Base-by-base conservation (phyloP, 2,113 vertebrate genomes). In the Saccopteryx leptura region DNA sequence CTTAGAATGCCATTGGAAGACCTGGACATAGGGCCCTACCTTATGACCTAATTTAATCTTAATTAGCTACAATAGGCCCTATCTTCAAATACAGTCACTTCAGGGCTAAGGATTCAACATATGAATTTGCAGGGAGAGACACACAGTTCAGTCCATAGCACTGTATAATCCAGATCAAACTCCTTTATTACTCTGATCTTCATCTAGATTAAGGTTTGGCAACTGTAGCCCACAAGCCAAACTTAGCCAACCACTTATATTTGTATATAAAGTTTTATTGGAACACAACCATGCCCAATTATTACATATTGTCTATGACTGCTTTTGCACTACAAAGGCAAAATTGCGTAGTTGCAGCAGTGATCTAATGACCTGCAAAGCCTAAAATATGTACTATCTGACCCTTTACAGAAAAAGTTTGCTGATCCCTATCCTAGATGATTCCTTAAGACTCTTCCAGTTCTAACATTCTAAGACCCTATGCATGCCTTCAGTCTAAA, bases 321-420 rank as follows among this genome's bases (percentile, higher is more conserved):
- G 28, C 17, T 68, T 71, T 61, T 79, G 61, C 1, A 3, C 76
- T 71, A 28, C 23, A 50, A 9, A 1, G 4, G 13, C 56, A 72
- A 7, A 69, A 7, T 6, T 28, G 28, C 76, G 50, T 9, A 54
- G 28, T 33, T 69, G 33, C 21, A 50, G 28, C 52, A 13, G 21
- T 86, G 52, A 82, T 50, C 26, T 50, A 85, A 54, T 8, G 31
- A 54, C 8, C 39, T 83, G 13, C 21, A 88, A 88, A 78, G 12
- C 11, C 87, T 94, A 65, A 96, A 83, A 69, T 48, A 65, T 63
- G 72, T 76, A 18, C 63, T 65, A 9, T 69, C 48, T 79, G 58
- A 4, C 24, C 65, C 52, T 83, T 82, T 12, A 39, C 26, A 71
- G n/a, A 18, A 63, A 63, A 93, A 52, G 6, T 24, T 58, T 90